phyloP scores from a whole-genome alignment of 2,113 vertebrate species.

The Leptobrachium leishanense region DNA sequence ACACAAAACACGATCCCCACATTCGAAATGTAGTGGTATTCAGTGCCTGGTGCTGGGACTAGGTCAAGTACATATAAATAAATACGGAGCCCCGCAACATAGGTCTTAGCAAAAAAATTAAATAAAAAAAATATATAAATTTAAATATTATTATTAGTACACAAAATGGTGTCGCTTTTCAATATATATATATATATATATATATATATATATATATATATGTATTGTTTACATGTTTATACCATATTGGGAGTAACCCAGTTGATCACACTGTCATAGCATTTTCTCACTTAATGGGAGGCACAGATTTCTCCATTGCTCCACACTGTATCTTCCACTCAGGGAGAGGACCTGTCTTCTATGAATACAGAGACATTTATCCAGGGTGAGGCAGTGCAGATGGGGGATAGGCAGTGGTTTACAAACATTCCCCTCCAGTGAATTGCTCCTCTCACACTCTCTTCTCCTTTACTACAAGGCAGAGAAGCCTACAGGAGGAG shows the following conservation, averaged over 20 bases:
- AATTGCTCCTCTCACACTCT: constrained; percentile 16
- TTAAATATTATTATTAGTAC: too few species aligned
- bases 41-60: too few species aligned
- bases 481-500: constrained; percentile 16
- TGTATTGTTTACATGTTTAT: neutral
- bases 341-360: neutral
- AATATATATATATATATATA: neutral
- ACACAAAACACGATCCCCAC: too few species aligned
- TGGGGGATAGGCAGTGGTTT: constrained; percentile 9
- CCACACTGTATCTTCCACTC: neutral
- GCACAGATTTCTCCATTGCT: neutral
- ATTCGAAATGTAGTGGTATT: too few species aligned
- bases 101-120: too few species aligned
- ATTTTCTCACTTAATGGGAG: neutral
- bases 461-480: constrained; percentile 34
- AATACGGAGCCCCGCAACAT: too few species aligned
- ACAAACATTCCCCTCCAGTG: constrained; percentile 35
- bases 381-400: constrained; percentile 20
- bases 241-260: neutral
- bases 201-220: neutral
- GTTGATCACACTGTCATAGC: neutral
- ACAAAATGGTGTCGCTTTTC: too few species aligned
- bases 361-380: constrained; percentile 8
- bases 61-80: too few species aligned
- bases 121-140: too few species aligned